Evolutionary conservation across 2,113 vertebrate genomes (phyloP).

Genomic region (Axis porcinus): DNA sequence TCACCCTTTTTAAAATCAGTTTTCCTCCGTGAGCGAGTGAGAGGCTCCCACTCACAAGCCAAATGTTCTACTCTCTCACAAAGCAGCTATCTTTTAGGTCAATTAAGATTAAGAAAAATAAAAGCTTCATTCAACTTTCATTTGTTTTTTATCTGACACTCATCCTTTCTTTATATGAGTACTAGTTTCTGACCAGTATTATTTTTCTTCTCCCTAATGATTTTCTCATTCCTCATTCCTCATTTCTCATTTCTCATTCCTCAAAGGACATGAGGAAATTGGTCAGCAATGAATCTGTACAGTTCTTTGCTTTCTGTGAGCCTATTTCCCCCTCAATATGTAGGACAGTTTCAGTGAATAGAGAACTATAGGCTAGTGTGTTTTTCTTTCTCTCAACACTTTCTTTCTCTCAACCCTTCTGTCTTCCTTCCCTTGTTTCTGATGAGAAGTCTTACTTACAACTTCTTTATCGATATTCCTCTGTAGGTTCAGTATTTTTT

Average conservation of each 20-base stretch:
- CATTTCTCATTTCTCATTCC: too few relatives aligned
- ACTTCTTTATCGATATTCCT: neutral
- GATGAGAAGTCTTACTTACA: neutral
- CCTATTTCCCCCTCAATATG: neutral
- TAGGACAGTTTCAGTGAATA: neutral
- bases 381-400: neutral
- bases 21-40: neutral
- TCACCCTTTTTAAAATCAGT: neutral
- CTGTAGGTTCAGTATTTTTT: neutral
- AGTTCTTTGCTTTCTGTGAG: neutral
- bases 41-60: neutral
- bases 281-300: neutral
- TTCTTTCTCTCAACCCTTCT: neutral
- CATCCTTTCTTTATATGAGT: neutral
- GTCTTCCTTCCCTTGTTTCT: neutral
- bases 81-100: neutral
- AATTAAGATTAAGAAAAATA: neutral
- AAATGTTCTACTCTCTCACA: neutral
- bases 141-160: neutral
- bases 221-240: too few relatives aligned
- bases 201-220: neutral
- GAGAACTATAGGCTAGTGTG: neutral
- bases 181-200: neutral
- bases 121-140: neutral
- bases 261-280: neutral